Evolutionary conservation across 1,140 invertebrate species (phyloP).

Genomic region (Trissolcus basalis): DNA sequence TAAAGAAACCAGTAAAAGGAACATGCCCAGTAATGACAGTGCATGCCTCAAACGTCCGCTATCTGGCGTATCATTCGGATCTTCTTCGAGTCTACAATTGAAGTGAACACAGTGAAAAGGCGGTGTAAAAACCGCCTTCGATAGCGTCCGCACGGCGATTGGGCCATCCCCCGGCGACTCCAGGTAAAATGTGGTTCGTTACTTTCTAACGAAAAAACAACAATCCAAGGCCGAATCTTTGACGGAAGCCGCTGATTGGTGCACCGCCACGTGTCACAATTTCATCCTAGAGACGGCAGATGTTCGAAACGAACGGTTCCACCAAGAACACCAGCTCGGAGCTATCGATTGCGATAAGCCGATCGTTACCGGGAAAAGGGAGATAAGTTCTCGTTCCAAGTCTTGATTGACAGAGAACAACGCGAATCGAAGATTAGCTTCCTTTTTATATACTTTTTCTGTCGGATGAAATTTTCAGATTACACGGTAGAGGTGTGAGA

Average conservation of each 20-base stretch:
- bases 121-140: constrained; percentile 33
- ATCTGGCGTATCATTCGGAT: constrained; percentile 15
- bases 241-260: constrained; percentile 61
- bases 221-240: constrained; percentile 21
- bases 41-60: constrained; percentile 3
- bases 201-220: constrained; percentile 33
- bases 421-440: constrained; percentile 2
- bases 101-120: constrained; percentile 11
- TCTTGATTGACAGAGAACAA: constrained; percentile 17
- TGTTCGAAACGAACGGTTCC: constrained; percentile 69
- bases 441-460: constrained; percentile 6
- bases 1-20: background rate
- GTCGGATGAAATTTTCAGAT: constrained; percentile 17
- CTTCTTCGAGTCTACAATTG: constrained; percentile 17
- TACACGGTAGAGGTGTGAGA: constrained; percentile 7
- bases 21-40: constrained; percentile 6
- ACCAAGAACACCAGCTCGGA: constrained; percentile 59
- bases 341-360: constrained; percentile 74
- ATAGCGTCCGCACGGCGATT: constrained; percentile 42
- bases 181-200: constrained; percentile 47
- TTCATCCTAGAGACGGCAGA: constrained; percentile 71
- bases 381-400: constrained; percentile 42
- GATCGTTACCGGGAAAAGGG: constrained; percentile 53
- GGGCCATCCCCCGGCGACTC: constrained; percentile 25
- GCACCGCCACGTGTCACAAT: constrained; percentile 67